Base-by-base conservation (phyloP, 2,888 invertebrate species). In the Cryptocephalus primarius region DNA sequence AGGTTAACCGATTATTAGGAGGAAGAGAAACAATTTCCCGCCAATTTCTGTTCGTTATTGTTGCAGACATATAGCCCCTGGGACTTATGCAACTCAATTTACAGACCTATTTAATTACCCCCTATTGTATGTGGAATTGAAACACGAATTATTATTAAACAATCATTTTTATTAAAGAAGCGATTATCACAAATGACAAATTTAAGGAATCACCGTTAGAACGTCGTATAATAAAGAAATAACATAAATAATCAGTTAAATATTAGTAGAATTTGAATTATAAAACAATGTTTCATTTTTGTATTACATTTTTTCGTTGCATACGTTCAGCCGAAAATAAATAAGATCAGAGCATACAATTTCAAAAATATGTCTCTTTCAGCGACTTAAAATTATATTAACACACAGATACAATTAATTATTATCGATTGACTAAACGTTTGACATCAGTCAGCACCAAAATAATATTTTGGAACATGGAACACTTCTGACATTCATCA, bases 131-230 rank as follows among this genome's bases (percentile, higher is more conserved):
- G n/a, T n/a, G n/a, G n/a, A n/a, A n/a, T n/a, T n/a, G n/a, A 22
- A 22, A 22, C 3, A 6, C 6, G 22, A 22, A 22, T 22, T 6
- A 22, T 22, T 22, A 22, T 22, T 22, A 22, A 22, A 22, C 22
- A 22, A 22, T 22, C 22, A 22, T 64, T 60, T 69, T 70, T 70
- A 70, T 69, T 69, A 66, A 67, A 66, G 68, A 70, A 71, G 70
- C 70, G 67, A 69, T 70, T 71, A 71, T 71, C 71, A 71, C 71
- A 71, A 68, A 67, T 69, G 70, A 70, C 71, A 70, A 68, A 68
- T 52, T 54, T 67, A 66, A 65, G 63, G 64, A 69, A 66, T 67
- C 66, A 63, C 61, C 62, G 64, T 66, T 65, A 65, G 62, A 63
- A 59, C 53, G 59, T 63, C 22, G 22, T 22, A 22, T 60, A 59